Evolutionary conservation across 1,140 invertebrate genomes (phyloP).

Genomic region (Spodoptera litura): DNA sequence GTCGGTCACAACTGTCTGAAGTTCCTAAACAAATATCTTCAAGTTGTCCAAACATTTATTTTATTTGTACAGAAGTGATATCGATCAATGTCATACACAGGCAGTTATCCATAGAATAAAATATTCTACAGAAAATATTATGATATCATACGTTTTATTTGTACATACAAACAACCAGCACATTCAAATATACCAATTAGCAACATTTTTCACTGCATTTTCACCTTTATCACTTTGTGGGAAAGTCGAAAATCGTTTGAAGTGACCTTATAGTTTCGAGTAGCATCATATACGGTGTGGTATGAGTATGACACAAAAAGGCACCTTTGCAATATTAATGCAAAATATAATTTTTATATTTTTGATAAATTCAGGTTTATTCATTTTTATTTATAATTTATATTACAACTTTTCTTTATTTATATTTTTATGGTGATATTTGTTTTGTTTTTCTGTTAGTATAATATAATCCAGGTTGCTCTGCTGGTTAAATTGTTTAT

Average conservation of each 20-base stretch:
- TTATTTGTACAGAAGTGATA: conserved; percentile 18
- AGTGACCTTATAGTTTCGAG: no score
- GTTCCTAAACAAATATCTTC: background rate
- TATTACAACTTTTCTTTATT: no score
- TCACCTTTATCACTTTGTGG: no score
- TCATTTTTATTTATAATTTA: background rate
- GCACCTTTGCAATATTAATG: background rate
- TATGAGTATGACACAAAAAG: background rate
- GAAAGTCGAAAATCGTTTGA: no score
- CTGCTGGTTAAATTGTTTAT: no score
- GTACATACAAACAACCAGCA: no score
- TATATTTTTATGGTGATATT: no score
- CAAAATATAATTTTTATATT: background rate
- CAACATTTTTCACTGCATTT: no score
- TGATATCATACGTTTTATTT: conserved; percentile 12
- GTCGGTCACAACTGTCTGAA: conserved; percentile 16
- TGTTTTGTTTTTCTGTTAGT: no score
- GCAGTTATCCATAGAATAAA: conserved; percentile 3
- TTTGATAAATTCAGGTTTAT: background rate
- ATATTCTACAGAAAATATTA: conserved; percentile 12
- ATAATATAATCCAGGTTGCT: no score
- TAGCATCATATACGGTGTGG: no score
- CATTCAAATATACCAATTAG: no score
- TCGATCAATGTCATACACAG: conserved; percentile 16
- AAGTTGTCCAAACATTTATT: conserved; percentile 20